Percentiles rank a stretch among this genome's conserved stretches.
phyloP scores from a whole-genome alignment of 2,888 invertebrate species.

The Hecatera dysodea region DNA sequence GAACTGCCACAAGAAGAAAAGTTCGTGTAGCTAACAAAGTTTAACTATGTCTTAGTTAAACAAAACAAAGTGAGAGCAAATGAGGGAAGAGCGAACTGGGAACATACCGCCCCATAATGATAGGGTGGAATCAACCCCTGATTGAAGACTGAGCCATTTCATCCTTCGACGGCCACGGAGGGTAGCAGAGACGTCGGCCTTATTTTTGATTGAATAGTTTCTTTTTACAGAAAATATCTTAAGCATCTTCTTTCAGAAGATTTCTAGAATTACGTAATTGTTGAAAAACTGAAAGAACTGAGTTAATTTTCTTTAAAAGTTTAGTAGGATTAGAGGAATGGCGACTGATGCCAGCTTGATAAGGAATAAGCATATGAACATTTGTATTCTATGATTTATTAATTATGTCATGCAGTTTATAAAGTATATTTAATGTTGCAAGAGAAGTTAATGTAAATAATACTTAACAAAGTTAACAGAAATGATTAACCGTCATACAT shows the following conservation, averaged over 20 bases:
- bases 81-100: slow-evolving; percentile 47
- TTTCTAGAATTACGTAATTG: slow-evolving; percentile 8
- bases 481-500: too few species aligned
- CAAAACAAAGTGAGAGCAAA: slow-evolving; percentile 37
- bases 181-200: slow-evolving; percentile 41
- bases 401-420: too few species aligned
- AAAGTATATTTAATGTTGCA: too few species aligned
- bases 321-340: too few species aligned
- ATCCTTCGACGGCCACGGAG: slow-evolving; percentile 54
- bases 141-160: slow-evolving; percentile 71
- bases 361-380: too few species aligned
- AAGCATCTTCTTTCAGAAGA: slow-evolving; percentile 19
- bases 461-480: too few species aligned
- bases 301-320: not conserved
- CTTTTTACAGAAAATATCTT: slow-evolving; percentile 39
- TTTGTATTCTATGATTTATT: too few species aligned
- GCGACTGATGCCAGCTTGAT: too few species aligned
- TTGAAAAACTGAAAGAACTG: not conserved
- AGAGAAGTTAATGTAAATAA: too few species aligned
- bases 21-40: not conserved
- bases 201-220: slow-evolving; percentile 56
- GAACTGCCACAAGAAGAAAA: not conserved
- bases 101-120: slow-evolving; percentile 65
- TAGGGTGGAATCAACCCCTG: slow-evolving; percentile 68
- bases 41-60: slow-evolving; percentile 3